Conservation (phyloP, 2,888 invertebrate genomes). For the Drosophila tanythrix region DNA sequence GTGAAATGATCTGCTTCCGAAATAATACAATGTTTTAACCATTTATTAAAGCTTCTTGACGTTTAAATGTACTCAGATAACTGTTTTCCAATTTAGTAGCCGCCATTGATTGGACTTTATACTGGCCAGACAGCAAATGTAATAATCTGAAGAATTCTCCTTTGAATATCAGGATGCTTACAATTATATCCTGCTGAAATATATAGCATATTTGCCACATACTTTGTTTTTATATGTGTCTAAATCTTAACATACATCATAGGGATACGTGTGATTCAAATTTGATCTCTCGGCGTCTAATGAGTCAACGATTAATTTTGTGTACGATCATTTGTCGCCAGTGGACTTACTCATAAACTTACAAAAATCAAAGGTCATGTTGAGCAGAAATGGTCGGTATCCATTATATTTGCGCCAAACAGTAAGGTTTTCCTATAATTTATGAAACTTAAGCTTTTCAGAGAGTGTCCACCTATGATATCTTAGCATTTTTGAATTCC, state of each 20-base stretch:
- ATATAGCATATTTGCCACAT: neutral
- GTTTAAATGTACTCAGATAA: neutral
- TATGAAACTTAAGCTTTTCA: neutral
- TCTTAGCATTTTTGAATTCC: slow-evolving; percentile 17
- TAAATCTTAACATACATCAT: slow-evolving; percentile 16
- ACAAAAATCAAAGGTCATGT: slow-evolving; percentile 35
- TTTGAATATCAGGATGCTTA: slow-evolving; percentile 16
- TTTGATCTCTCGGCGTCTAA: slow-evolving; percentile 1
- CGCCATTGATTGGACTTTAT: slow-evolving; percentile 15
- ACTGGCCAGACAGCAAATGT: slow-evolving; percentile 35
- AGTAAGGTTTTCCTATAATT: slow-evolving; percentile 30
- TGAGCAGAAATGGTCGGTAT: slow-evolving; percentile 33
- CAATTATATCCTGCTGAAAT: slow-evolving; percentile 27
- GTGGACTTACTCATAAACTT: neutral
- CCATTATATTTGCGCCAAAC: slow-evolving; percentile 34
- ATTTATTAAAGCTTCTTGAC: neutral
- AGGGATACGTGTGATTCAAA: slow-evolving; percentile 43
- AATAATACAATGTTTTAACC: neutral
- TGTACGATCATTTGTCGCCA: slow-evolving; percentile 7
- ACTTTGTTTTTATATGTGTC: neutral
- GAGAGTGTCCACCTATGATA: neutral
- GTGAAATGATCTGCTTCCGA: neutral
- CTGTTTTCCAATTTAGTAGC: slow-evolving; percentile 14
- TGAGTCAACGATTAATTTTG: neutral
- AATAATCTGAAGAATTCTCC: slow-evolving; percentile 14